Base-by-base conservation (phyloP, 2,113 vertebrate genomes). In the Rallus limicola region DNA sequence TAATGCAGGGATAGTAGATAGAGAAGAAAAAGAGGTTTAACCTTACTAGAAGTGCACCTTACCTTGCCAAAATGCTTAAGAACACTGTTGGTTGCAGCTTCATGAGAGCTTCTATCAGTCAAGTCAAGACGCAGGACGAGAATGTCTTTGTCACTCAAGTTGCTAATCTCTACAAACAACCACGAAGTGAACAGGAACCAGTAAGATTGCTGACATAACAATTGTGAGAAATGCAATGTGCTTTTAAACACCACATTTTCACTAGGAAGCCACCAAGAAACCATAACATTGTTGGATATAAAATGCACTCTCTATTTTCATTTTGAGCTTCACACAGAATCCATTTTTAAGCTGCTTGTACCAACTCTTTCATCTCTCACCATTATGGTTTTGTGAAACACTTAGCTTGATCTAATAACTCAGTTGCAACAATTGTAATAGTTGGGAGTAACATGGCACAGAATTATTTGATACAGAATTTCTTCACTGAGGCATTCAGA, bases 51-150 rank as follows among this genome's bases (percentile, higher is more conserved):
- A 64, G 46, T 29, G 52, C 28, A 56, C 93, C 98, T 97, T 97
- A 99, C 99, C 95, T 96, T 98, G 79, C 99, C 99, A 98, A 99
- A 99, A 96, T 99, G 96, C 95, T 98, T 95, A 67, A 99, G 96
- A n/a, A 98, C 99, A 1, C 87, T 94, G 85, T 98, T 98, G 18
- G 98, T 98, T 90, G 99, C 99, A 63, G 70, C 97, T 92, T 98
- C 97, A 23, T 99, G 99, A 31, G 98, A 98, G 72, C 89, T 96
- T 71, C 97, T 98, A 29, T 99, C 97, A 53, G 98, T 97, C 98
- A 99, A 94, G 97, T 99, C 99, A 50, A 99, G 98, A 8, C 98
- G 98, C 95, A 99, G 97, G 89, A 99, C 97, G 15, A 99, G 98
- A 93, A 99, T 97, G 93, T 99, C 99, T 53, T 98, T 97, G 70